Base-by-base conservation (phyloP, 2,888 invertebrate genomes). In the Melanostoma mellinum region DNA sequence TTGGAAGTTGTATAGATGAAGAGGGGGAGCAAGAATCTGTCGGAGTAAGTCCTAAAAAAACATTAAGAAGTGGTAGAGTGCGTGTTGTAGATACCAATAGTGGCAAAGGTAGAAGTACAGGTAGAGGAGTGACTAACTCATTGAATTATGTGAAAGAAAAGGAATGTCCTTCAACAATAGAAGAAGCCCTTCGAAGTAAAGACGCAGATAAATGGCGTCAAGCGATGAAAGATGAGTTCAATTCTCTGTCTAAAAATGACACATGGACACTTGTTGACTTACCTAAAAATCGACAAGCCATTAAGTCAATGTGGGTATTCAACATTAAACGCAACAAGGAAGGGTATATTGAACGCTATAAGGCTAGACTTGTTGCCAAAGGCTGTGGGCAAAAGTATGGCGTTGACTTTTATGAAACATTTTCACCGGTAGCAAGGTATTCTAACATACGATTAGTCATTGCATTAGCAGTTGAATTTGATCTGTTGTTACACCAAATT, bases 331-430 rank as follows among this genome's bases (percentile, higher is more conserved):
- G 56, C 6, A 56, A 71, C 9, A 50, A 50, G 35, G 50, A 50
- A 6, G 60, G 52, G 8, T 8, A 32, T 2, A 32, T 71, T 36
- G 55, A 55, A 9, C 46, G 69, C 10, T 56, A 68, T 30, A 53
- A 63, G 40, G 38, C 53, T 68, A 38, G 42, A 20, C 30, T 73
- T 5, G 63, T 73, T 5, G 65, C 65, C 4, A 65, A 74, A 32
- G 48, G 56, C 3, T 74, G 56, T 46, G 10, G 33, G 4, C 63
- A 73, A 35, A 53, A 55, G 36, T 8, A 46, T 20, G 63, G 55
- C 5, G 32, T 65, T 55, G 75, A 68, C 67, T 75, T 58, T 52
- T 33, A n/a, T 5, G 60, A 68, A 30, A 75, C 75, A 32, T 68
- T 75, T 35, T 68, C 68, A n/a, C 53, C 44, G 4, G 75, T 75